Evolutionary conservation across 2,888 invertebrate species (phyloP).

Genomic region (Seira ritae): DNA sequence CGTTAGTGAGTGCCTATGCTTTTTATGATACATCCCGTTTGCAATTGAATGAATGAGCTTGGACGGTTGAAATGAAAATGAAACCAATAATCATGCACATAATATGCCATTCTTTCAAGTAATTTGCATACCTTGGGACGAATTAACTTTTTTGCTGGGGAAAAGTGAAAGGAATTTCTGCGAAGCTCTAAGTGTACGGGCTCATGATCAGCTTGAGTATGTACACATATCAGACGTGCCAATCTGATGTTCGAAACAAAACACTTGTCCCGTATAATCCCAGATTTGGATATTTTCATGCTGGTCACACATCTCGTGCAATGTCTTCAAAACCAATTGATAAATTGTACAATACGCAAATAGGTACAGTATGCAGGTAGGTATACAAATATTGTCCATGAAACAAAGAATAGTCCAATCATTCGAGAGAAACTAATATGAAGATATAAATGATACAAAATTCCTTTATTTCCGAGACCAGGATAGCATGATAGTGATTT

Average conservation of each 20-base stretch:
- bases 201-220: too few relatives aligned
- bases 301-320: background rate
- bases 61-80: constrained; percentile 19
- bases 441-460: background rate
- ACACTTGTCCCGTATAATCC: background rate
- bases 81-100: constrained; percentile 44
- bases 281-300: background rate
- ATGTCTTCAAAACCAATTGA: background rate
- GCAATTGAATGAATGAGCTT: constrained; percentile 29
- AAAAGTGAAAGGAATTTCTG: background rate
- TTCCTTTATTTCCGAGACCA: background rate
- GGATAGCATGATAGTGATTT: background rate
- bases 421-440: background rate
- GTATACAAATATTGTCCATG: too few relatives aligned
- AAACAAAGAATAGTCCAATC: background rate
- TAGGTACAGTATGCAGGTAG: too few relatives aligned
- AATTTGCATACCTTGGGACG: constrained; percentile 41
- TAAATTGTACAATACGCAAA: background rate
- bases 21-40: background rate
- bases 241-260: background rate
- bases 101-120: constrained; percentile 27
- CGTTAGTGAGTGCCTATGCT: background rate
- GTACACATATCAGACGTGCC: background rate
- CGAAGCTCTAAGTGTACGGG: background rate
- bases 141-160: constrained; percentile 37